Evolutionary conservation across 1,140 invertebrate species (phyloP).

Genomic region (Zaprionus taronus): DNA sequence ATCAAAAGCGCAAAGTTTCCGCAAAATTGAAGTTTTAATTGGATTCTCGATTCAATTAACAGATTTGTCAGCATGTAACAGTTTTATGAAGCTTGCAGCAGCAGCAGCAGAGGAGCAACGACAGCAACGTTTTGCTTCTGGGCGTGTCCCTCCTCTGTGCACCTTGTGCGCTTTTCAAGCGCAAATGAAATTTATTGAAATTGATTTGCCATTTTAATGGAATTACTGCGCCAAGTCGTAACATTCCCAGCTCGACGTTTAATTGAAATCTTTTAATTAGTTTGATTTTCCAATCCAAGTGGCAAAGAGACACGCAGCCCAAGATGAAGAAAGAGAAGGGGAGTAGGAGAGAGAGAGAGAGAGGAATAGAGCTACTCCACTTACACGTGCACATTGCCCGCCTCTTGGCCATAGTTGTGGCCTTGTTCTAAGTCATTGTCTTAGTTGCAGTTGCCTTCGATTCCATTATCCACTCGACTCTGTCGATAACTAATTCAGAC

Average conservation of each 20-base stretch:
- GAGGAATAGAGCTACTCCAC: constrained; percentile 3
- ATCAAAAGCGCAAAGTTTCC: constrained; percentile 53
- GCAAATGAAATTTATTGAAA: constrained; percentile 77
- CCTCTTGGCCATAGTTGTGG: constrained; percentile 15
- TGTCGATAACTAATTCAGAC: constrained; percentile 72
- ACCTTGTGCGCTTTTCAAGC: constrained; percentile 54
- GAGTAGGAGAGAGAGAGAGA: not conserved
- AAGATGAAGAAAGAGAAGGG: not conserved
- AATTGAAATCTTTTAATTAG: constrained; percentile 84
- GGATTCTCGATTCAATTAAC: constrained; percentile 84
- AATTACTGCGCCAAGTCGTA: constrained; percentile 58
- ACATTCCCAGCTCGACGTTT: constrained; percentile 67
- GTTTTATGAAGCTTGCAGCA: constrained; percentile 65
- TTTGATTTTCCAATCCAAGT: constrained; percentile 84
- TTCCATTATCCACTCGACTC: constrained; percentile 76
- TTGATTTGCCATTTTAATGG: constrained; percentile 79
- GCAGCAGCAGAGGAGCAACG: not conserved
- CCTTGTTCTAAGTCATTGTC: constrained; percentile 41
- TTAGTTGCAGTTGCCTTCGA: constrained; percentile 74
- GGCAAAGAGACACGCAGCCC: constrained; percentile 54
- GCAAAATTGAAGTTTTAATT: constrained; percentile 83
- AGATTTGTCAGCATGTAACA: constrained; percentile 82
- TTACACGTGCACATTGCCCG: not conserved
- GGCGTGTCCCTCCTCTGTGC: constrained; percentile 38
- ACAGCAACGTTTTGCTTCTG: constrained; percentile 18